A percentile compares a stretch with the other conserved stretches of the same genome.
These are phyloP conservation scores for Dendrolimus kikuchii DNA, from an alignment of 1,140 invertebrate species.

Conservation along the genomic window DNA sequence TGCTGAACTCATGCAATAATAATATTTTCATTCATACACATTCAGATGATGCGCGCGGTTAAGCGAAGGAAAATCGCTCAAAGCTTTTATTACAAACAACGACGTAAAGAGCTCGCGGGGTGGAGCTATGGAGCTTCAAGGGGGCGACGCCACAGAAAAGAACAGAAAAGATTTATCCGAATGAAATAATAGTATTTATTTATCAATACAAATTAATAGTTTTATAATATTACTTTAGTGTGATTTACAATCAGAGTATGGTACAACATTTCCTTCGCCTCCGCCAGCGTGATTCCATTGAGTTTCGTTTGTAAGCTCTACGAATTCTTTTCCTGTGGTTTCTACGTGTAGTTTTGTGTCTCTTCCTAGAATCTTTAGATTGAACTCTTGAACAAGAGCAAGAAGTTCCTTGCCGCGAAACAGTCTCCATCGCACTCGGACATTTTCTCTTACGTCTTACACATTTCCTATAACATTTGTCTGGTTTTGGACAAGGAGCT, in stretches of 20 bases:
- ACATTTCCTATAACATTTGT: conserved; percentile 48
- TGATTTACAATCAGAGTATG: conserved; percentile 20
- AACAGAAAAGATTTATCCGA: no score
- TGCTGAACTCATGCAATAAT: no score
- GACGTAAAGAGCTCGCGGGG: no score
- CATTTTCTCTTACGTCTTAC: conserved; percentile 39
- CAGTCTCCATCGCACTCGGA: conserved; percentile 44
- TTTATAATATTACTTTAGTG: no score
- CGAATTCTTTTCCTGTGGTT: conserved; percentile 43
- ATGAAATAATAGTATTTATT: no score
- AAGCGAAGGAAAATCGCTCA: no score
- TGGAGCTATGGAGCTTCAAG: no score
- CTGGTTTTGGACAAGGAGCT: conserved; percentile 44
- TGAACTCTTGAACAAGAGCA: conserved; percentile 43
- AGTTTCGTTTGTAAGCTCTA: conserved; percentile 38
- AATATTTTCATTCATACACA: no score
- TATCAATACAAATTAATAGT: no score
- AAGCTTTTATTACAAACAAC: no score
- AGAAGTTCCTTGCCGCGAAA: conserved; percentile 29
- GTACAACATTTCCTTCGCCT: conserved; percentile 38
- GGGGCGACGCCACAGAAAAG: no score
- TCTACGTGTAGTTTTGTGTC: conserved; percentile 25
- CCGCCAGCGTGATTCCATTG: conserved; percentile 41
- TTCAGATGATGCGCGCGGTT: no score
- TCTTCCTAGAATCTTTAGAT: conserved; percentile 34